Conservation (phyloP, 2,113 vertebrate species). For the Atrichornis clamosus region DNA sequence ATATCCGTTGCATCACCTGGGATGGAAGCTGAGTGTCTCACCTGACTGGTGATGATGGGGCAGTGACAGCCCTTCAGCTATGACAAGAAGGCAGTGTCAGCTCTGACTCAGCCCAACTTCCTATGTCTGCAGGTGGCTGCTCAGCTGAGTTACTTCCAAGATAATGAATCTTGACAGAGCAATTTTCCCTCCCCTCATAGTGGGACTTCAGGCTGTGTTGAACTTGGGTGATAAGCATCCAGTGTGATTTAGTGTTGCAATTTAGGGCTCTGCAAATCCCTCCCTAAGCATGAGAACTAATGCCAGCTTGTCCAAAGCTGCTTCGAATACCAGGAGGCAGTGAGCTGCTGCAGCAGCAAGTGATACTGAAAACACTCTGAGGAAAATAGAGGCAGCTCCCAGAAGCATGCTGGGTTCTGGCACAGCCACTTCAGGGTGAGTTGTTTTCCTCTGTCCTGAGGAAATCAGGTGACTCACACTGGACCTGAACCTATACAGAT, state of each 20-base stretch:
- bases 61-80: not conserved
- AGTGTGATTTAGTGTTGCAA: not conserved
- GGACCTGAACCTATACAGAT: not conserved
- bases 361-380: not conserved
- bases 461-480: not conserved
- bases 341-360: conserved; percentile 1
- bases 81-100: not conserved
- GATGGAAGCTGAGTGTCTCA: not conserved
- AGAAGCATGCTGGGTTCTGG: not conserved
- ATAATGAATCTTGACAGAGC: not conserved
- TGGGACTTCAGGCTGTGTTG: not conserved
- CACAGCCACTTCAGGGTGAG: not conserved
- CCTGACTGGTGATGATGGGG: not conserved
- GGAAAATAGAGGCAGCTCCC: not conserved
- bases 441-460: not conserved
- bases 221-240: not conserved
- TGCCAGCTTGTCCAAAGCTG: conserved; percentile 34
- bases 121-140: not conserved
- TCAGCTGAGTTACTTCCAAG: not conserved
- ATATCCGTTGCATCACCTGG: not conserved
- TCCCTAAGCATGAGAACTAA: not conserved
- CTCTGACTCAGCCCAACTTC: not conserved
- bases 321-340: not conserved
- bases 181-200: not conserved
- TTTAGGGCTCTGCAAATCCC: conserved; percentile 2